A percentile compares a stretch with the other conserved stretches of the same genome.
These are phyloP conservation scores for Rhynchotus rufescens DNA, from an alignment of 2,797 vertebrate genomes.

Conservation along the genomic window DNA sequence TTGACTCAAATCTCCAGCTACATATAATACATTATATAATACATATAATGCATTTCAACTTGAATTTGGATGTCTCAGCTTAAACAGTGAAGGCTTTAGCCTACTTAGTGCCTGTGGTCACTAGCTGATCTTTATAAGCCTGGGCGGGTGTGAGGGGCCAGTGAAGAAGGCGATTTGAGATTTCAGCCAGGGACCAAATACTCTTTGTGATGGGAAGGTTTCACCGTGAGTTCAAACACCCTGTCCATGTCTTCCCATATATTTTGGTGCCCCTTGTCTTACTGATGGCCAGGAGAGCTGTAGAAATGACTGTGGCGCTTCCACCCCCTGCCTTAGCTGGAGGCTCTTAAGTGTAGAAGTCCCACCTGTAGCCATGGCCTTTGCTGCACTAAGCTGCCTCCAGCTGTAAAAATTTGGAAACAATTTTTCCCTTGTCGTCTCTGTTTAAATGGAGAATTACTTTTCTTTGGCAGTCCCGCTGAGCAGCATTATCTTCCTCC, in stretches of 20 bases:
- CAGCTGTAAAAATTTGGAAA: fast-evolving
- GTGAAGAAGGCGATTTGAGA: fast-evolving
- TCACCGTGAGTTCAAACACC: fast-evolving
- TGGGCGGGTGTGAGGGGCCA: not conserved
- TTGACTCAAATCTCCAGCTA: not conserved
- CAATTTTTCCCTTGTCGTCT: not conserved
- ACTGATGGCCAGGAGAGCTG: not conserved
- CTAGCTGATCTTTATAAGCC: not conserved
- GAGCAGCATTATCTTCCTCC: slow-evolving; percentile 1
- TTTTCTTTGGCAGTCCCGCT: not conserved
- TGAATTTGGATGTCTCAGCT: fast-evolving
- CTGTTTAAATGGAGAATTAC: fast-evolving
- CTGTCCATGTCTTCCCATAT: fast-evolving
- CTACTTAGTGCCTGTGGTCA: not conserved
- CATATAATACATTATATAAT: fast-evolving
- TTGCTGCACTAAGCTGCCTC: fast-evolving
- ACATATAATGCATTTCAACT: fast-evolving
- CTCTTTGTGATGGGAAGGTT: fast-evolving
- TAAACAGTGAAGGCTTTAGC: not conserved
- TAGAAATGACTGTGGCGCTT: not conserved
- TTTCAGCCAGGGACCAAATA: not conserved
- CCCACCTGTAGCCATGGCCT: not conserved
- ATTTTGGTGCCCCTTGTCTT: fast-evolving
- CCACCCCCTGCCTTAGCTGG: not conserved
- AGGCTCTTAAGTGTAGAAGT: fast-evolving